Percentiles rank a stretch among this genome's conserved stretches.
Evolutionary conservation across 2,797 vertebrate genomes (phyloP).

Genomic region (Anas georgica): DNA sequence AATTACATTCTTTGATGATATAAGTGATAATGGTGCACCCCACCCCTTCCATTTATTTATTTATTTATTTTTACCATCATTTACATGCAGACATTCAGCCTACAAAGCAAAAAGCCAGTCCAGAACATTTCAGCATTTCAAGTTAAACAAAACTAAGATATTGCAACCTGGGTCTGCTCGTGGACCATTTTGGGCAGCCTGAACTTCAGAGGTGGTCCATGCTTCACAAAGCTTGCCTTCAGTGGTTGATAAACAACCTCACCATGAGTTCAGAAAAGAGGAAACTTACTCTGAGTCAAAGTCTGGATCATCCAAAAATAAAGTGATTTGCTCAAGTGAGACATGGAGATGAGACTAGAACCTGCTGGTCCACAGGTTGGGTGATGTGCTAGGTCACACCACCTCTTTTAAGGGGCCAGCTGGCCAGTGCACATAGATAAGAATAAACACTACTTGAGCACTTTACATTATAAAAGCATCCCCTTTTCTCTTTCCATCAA

Average conservation of each 20-base stretch:
- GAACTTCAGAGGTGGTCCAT: background rate
- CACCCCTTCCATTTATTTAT: too few relatives aligned
- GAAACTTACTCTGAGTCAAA: background rate
- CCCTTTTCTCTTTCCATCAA: background rate
- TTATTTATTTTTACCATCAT: background rate
- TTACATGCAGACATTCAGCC: background rate
- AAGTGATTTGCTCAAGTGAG: background rate
- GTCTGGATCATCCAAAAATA: background rate
- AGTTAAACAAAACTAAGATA: background rate
- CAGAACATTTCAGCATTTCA: background rate
- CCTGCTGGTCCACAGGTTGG: background rate
- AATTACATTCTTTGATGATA: background rate
- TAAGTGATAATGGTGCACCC: background rate
- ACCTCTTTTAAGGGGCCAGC: background rate
- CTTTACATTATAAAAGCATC: background rate
- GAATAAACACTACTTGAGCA: background rate
- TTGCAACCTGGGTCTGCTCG: background rate
- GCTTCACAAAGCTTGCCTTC: background rate
- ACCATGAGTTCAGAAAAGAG: background rate
- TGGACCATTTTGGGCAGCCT: background rate
- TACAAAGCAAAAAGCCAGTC: background rate
- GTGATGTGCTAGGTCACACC: background rate
- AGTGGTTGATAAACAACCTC: background rate
- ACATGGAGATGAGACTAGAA: background rate
- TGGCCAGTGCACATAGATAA: background rate